Conservation (phyloP, 2,888 invertebrate genomes). For the Cheilosia vernalis region DNA sequence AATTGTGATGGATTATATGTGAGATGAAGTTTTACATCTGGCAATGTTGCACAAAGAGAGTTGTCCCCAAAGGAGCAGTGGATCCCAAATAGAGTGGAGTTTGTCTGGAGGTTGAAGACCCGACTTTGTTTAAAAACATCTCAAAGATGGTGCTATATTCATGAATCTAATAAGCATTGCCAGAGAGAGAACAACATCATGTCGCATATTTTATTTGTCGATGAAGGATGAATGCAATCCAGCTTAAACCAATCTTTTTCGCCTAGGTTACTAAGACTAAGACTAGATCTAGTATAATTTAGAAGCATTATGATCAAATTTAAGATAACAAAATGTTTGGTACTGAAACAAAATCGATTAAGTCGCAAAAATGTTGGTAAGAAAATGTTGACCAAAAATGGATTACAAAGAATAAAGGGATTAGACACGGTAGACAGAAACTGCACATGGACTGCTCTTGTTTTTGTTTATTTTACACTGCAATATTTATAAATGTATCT, state of each 20-base stretch:
- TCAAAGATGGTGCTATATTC: not conserved
- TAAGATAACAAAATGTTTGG: slow-evolving; percentile 22
- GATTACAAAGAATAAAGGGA: slow-evolving; percentile 17
- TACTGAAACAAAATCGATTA: slow-evolving; percentile 19
- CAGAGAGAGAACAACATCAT: slow-evolving; percentile 10
- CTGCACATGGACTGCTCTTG: slow-evolving; percentile 28
- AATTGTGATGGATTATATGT: slow-evolving; percentile 14
- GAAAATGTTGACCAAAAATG: slow-evolving; percentile 10
- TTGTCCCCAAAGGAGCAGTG: not conserved
- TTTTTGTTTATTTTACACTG: slow-evolving; percentile 3
- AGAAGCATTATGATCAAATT: slow-evolving; percentile 54
- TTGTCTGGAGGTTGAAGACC: not conserved
- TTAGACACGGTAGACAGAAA: slow-evolving; percentile 6
- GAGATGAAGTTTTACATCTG: slow-evolving; percentile 41
- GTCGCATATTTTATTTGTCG: slow-evolving; percentile 10
- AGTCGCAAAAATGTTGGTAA: slow-evolving; percentile 29
- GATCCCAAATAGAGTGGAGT: not conserved
- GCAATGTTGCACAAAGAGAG: slow-evolving; percentile 8
- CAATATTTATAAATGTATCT: not conserved
- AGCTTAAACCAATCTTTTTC: slow-evolving; percentile 47
- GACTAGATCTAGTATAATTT: slow-evolving; percentile 56
- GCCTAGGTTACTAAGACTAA: slow-evolving; percentile 28
- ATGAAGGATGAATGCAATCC: slow-evolving; percentile 42
- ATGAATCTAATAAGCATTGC: slow-evolving; percentile 1
- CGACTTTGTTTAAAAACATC: too few species aligned